phyloP scores from a whole-genome alignment of 2,113 vertebrate genomes.

The Pollimyrus isidori region DNA sequence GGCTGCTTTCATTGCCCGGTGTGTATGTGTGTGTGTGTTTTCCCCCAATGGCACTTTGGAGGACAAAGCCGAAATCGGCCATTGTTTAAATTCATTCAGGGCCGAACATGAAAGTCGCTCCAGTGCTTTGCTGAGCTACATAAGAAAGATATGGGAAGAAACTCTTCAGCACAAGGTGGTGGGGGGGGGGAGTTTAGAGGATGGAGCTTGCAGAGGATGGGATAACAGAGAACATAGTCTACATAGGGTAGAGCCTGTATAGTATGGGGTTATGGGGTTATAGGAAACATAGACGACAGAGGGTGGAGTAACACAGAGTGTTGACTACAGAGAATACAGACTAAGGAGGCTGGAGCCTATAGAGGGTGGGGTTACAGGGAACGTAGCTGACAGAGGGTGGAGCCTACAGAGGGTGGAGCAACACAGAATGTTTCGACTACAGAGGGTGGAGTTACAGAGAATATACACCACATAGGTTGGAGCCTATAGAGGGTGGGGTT shows the following conservation, averaged over 20 bases:
- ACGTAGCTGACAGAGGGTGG: not conserved
- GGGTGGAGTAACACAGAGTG: not conserved
- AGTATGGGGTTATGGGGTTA: not conserved
- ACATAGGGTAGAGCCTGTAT: not conserved
- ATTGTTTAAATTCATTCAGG: slow-evolving; percentile 8
- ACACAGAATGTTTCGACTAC: not conserved
- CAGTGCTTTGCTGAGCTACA: not conserved
- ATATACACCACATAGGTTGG: not conserved
- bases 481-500: not conserved
- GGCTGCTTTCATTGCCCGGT: not conserved
- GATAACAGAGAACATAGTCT: not conserved
- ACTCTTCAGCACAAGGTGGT: not conserved
- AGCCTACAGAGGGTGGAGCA: too few species aligned
- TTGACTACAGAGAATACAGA: not conserved
- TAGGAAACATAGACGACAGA: not conserved
- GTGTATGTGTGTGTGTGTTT: not conserved
- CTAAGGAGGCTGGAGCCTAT: not conserved
- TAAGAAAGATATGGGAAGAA: not conserved
- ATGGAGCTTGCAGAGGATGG: not conserved
- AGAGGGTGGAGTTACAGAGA: not conserved
- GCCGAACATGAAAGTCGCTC: not conserved
- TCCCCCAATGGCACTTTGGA: not conserved
- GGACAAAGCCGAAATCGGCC: not conserved
- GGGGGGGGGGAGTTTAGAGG: not conserved
- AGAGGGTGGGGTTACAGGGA: not conserved